Evolutionary conservation across 2,888 invertebrate genomes (phyloP), one percentile per base, ranked within the genome.

Genomic region (Brassicogethes aeneus): DNA sequence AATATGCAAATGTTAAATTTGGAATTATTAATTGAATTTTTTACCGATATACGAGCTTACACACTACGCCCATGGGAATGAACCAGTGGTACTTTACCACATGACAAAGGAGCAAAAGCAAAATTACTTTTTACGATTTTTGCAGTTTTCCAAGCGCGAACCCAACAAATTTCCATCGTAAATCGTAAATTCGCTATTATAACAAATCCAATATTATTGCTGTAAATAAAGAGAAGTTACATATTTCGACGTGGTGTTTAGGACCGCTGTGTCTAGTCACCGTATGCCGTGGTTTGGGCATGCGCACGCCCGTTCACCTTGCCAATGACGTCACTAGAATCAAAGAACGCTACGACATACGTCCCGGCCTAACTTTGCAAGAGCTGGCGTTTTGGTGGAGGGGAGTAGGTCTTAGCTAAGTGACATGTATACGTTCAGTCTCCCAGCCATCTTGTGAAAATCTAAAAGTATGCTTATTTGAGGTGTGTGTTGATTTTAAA

Each of bases 381-480:
- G 30, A 36, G 31, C 16, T 40, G 42, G 35, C 36, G 43, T 43
- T 46, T 47, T 41, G 3, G 3, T 12, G 14, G 32, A 5, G 10
- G 32, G 32, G 32, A 32, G 63, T 55, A 53, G 41, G 64, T 62
- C 63, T 41, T 50, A 52, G 56, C 47, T 55, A 43, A 45, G 47
- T 40, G 49, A 50, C 53, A 52, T 57, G 62, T 56, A 56, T 60
- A 62, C 60, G 64, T 66, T 61, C 64, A 63, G 64, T 65, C 60
- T 61, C 61, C 62, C 65, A 63, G 68, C 68, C 68, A 68, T 68
- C 64, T 68, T 68, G 68, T 66, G 56, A 62, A 63, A 64, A 60
- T 61, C 62, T 57, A 61, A 65, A 67, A 68, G 66, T 65, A 67
- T 68, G 68, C 66, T 65, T 66, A 60, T 66, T 64, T 62, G 65